Evolutionary conservation across 2,797 vertebrate species (phyloP).

Genomic region (Enteromius afrohamiltoni): DNA sequence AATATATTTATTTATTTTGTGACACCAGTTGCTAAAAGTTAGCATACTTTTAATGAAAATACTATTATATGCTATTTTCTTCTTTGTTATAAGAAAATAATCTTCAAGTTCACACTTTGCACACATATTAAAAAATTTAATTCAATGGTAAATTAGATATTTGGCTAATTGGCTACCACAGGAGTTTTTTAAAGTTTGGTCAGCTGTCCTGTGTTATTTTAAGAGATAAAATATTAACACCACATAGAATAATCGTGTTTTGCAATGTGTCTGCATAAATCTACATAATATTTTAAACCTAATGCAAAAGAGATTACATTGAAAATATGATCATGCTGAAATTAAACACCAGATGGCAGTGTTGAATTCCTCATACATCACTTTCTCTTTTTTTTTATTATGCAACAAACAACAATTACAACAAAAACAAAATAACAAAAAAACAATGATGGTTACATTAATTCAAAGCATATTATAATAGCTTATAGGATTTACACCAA

Average conservation of each 20-base stretch:
- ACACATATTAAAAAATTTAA: neutral
- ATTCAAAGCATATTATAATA: no score
- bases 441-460: no score
- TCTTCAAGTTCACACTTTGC: neutral
- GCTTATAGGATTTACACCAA: no score
- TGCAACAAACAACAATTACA: no score
- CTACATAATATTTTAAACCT: neutral
- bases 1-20: neutral
- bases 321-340: neutral
- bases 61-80: neutral
- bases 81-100: neutral
- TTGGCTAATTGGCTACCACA: no score
- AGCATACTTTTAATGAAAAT: neutral
- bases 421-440: no score
- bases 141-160: no score
- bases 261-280: neutral
- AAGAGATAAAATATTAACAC: neutral
- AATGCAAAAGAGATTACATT: neutral
- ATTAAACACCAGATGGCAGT: conserved; percentile 23
- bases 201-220: neutral
- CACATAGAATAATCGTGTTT: neutral
- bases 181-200: neutral
- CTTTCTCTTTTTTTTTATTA: no score
- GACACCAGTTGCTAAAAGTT: neutral
- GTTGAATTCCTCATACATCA: neutral